Conservation (phyloP, 2,888 invertebrate genomes). For the Andrena marginata region DNA sequence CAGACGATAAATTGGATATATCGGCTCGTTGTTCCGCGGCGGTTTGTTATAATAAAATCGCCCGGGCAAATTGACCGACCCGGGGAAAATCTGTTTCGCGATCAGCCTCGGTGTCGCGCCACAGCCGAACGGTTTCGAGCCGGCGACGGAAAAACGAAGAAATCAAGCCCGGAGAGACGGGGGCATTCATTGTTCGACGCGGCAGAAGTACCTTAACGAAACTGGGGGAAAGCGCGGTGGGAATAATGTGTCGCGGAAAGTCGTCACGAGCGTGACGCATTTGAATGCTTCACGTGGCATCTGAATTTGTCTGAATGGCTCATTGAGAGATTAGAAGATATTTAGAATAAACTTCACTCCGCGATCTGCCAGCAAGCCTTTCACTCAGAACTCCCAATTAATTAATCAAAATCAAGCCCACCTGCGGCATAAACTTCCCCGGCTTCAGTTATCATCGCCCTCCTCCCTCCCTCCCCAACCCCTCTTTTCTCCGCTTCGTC, state of each 20-base stretch:
- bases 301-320: too few relatives aligned
- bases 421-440: background rate
- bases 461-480: too few relatives aligned
- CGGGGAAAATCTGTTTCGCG: background rate
- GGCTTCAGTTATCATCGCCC: background rate
- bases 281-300: too few relatives aligned
- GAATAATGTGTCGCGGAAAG: background rate
- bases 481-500: background rate
- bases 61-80: background rate
- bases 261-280: background rate
- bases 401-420: background rate
- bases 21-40: constrained; percentile 4
- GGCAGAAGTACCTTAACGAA: background rate
- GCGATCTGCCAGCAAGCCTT: too few relatives aligned
- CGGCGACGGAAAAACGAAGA: background rate
- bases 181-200: background rate
- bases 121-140: background rate
- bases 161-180: background rate
- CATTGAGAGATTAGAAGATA: background rate
- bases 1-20: background rate
- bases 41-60: constrained; percentile 2
- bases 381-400: background rate
- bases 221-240: background rate
- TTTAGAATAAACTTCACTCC: background rate
- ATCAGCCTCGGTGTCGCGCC: background rate